A percentile compares a stretch with the other conserved stretches of the same genome.
These are phyloP conservation scores for Limnephilus lunatus DNA, from an alignment of 2,888 invertebrate species.

Conservation along the genomic window DNA sequence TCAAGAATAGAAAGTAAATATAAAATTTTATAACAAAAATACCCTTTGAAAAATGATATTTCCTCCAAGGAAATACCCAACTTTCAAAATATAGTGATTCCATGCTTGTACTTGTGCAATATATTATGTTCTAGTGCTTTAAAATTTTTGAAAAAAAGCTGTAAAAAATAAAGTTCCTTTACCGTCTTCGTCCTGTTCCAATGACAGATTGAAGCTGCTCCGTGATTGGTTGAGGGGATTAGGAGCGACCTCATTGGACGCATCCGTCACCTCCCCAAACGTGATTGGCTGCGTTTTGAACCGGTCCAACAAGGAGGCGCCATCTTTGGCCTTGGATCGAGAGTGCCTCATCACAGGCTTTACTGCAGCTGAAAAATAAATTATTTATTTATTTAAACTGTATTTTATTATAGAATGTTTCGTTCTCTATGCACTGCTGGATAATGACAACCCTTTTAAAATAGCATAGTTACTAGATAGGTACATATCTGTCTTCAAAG, in stretches of 20 bases:
- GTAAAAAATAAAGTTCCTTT: slow-evolving; percentile 64
- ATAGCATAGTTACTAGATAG: no score
- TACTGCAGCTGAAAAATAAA: slow-evolving; percentile 74
- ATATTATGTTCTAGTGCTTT: not conserved
- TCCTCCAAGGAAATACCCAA: not conserved
- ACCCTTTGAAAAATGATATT: no score
- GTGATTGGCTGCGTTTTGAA: slow-evolving; percentile 87
- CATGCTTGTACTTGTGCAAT: not conserved
- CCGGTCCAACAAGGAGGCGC: slow-evolving; percentile 73
- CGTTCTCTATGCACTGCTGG: not conserved
- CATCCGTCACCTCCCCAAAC: slow-evolving; percentile 79
- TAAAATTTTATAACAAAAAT: not conserved
- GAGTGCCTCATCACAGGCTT: slow-evolving; percentile 75
- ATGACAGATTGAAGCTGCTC: slow-evolving; percentile 73
- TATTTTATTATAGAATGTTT: not conserved
- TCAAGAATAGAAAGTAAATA: not conserved
- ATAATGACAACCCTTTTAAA: not conserved
- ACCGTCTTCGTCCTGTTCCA: slow-evolving; percentile 78
- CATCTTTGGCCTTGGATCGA: slow-evolving; percentile 74
- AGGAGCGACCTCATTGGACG: slow-evolving; percentile 68
- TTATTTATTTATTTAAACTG: not conserved
- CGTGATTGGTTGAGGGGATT: slow-evolving; percentile 70
- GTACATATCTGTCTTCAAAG: no score
- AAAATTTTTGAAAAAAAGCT: not conserved
- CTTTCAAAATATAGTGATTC: not conserved